Percentiles rank a stretch among this genome's conserved stretches.
Conservation (phyloP, 2,113 vertebrate species). For the Holacanthus passer region DNA sequence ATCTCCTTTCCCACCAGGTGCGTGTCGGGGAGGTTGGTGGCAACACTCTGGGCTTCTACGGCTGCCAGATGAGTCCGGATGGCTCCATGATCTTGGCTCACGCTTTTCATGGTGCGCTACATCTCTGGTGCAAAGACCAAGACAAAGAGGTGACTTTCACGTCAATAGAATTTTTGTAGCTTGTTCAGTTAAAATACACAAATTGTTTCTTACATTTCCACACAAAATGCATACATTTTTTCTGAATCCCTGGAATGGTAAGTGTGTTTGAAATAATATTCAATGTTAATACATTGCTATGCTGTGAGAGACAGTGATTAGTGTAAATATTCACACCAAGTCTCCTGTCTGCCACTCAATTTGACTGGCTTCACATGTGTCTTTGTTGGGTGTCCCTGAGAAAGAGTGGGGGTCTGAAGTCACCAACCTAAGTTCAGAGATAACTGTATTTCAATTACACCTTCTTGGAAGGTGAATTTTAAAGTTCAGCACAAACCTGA, state of each 20-base stretch:
- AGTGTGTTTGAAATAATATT: constrained; percentile 16
- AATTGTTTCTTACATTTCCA: not conserved
- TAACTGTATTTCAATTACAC: constrained; percentile 24
- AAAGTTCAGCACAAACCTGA: constrained; percentile 25
- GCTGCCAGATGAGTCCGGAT: constrained; percentile 94
- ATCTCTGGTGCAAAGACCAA: constrained; percentile 91
- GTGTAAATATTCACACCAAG: constrained; percentile 47
- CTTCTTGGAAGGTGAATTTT: constrained; percentile 19
- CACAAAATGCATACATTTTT: not conserved
- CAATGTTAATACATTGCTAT: not conserved
- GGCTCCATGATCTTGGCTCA: constrained; percentile 93
- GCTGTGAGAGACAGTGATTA: constrained; percentile 34
- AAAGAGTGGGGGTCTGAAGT: constrained; percentile 25
- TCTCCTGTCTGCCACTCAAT: constrained; percentile 45
- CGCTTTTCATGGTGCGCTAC: constrained; percentile 94
- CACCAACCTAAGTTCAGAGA: constrained; percentile 5
- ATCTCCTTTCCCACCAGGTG: constrained; percentile 83
- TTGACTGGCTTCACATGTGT: constrained; percentile 37
- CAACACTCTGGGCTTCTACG: constrained; percentile 96
- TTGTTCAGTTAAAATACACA: not conserved
- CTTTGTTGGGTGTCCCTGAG: constrained; percentile 37
- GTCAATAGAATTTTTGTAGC: not conserved
- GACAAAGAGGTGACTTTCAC: constrained; percentile 79
- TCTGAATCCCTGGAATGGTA: not conserved
- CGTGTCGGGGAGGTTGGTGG: constrained; percentile 98